Conservation (phyloP, 2,113 vertebrate species). For the Tupaia chinensis region DNA sequence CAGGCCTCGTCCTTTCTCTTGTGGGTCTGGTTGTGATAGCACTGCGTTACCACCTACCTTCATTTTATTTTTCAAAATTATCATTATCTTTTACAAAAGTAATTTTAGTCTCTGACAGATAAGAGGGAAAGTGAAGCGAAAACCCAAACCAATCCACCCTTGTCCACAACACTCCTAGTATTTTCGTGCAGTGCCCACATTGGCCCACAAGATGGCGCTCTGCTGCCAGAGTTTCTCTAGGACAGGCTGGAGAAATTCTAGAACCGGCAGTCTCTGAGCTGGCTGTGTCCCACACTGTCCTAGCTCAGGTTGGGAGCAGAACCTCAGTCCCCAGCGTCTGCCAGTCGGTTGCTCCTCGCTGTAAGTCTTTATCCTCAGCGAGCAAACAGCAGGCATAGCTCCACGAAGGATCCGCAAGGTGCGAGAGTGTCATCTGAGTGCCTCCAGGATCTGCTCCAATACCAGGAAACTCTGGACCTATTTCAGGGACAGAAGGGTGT, state of each 20-base stretch:
- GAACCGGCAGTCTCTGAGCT: accelerated
- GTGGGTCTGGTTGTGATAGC: no score
- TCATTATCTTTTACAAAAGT: not conserved
- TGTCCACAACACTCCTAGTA: accelerated
- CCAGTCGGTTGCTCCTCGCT: not conserved
- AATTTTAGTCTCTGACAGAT: not conserved
- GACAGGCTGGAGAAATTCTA: not conserved
- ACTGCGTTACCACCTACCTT: not conserved
- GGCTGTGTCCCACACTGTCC: not conserved
- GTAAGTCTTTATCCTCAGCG: not conserved
- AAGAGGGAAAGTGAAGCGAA: not conserved
- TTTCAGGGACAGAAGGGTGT: accelerated
- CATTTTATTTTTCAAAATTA: not conserved
- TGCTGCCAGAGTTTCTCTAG: slow-evolving; percentile 56
- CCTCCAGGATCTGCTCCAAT: not conserved
- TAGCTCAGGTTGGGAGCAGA: not conserved
- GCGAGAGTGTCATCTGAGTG: no score
- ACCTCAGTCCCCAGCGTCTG: not conserved
- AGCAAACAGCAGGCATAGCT: not conserved
- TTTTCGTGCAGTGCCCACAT: slow-evolving; percentile 59
- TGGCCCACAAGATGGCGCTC: slow-evolving; percentile 83
- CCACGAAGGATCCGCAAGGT: not conserved
- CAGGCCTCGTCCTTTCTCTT: no score
- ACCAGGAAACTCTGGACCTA: no score
- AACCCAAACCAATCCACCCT: not conserved